Evolutionary conservation across 1,140 invertebrate species (phyloP), one percentile per base, ranked within the genome.

Genomic region (Lepidurus couesii): DNA sequence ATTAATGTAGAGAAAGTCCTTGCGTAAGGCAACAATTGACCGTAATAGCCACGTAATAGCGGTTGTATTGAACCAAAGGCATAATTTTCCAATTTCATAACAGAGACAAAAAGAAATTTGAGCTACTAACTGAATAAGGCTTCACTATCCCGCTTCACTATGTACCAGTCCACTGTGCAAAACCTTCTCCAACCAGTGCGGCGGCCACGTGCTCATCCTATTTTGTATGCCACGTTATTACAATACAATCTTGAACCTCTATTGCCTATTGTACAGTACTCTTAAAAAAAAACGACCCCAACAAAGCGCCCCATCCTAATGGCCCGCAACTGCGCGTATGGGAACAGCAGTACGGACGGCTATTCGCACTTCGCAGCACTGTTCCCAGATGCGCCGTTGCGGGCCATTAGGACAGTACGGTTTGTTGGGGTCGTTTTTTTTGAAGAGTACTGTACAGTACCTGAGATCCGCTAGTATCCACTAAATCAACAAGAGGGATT

Each of bases 401-500:
- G n/a, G n/a, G n/a, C n/a, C n/a, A n/a, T n/a, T n/a, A n/a, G n/a
- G n/a, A n/a, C n/a, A n/a, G n/a, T n/a, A n/a, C n/a, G n/a, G n/a
- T n/a, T n/a, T n/a, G n/a, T n/a, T n/a, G n/a, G n/a, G n/a, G n/a
- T n/a, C n/a, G n/a, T n/a, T n/a, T n/a, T n/a, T n/a, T n/a, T n/a
- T n/a, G n/a, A n/a, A n/a, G n/a, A n/a, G n/a, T n/a, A n/a, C n/a
- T n/a, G n/a, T n/a, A n/a, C n/a, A n/a, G n/a, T n/a, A 81, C 81
- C 42, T 44, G 21, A 34, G 65, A 34, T 16, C 76, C 77, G 78
- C 81, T 83, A 3, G 82, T 84, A 77, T 84, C 83, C 24, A 83
- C 78, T 16, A 84, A 53, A 44, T 82, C 77, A 10, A 84, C 80
- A 16, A 77, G 79, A 10, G 81, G 80, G 42, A 84, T 76, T n/a